Evolutionary conservation across 2,113 vertebrate genomes (phyloP).

Genomic region (Baryphthengus martii): DNA sequence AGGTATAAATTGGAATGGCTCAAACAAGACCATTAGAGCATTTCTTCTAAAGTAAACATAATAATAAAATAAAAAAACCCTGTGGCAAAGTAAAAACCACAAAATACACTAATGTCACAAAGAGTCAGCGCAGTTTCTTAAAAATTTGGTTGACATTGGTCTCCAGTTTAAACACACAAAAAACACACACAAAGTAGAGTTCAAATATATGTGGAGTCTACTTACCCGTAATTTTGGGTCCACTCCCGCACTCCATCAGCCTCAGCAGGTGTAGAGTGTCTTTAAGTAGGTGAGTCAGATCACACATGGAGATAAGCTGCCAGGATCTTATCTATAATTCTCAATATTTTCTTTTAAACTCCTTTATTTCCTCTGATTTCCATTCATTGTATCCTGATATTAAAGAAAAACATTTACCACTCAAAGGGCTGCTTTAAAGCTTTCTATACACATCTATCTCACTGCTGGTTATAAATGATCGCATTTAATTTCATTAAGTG

Average conservation of each 20-base stretch:
- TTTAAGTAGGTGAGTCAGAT: not conserved
- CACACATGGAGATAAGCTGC: not conserved
- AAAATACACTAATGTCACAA: fast-evolving
- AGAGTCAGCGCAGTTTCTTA: not conserved
- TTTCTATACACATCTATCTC: not conserved
- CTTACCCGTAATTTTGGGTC: not conserved
- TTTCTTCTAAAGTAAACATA: not conserved
- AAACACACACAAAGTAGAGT: not conserved
- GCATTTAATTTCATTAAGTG: not conserved
- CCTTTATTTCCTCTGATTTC: not conserved
- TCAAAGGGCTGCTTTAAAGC: not conserved
- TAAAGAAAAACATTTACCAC: not conserved
- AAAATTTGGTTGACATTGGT: not conserved
- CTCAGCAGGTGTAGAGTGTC: not conserved
- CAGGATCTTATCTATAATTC: not conserved
- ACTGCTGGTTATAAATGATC: not conserved
- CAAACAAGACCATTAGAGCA: not conserved
- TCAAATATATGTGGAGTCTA: not conserved
- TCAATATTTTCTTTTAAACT: not conserved
- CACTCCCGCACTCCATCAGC: not conserved
- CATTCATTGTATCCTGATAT: not conserved
- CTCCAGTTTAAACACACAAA: not conserved
- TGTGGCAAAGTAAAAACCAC: not conserved
- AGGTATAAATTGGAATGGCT: not conserved
- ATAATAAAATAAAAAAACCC: not conserved